These are phyloP conservation scores for Pimephales promelas DNA, from an alignment of 2,113 vertebrate species.

Conservation along the genomic window DNA sequence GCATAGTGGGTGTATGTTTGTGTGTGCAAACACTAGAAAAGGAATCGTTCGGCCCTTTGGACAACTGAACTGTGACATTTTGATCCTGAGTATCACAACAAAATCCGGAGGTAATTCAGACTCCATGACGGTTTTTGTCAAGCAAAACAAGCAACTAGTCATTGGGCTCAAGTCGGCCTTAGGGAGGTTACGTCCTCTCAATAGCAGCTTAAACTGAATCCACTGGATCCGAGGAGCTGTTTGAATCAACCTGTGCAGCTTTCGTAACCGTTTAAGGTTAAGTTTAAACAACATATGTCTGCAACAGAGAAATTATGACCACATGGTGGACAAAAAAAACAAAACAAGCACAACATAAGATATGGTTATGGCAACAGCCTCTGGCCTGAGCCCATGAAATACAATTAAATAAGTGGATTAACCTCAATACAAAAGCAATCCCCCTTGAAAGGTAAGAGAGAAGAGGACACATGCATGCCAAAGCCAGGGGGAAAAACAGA, in stretches of 20 bases:
- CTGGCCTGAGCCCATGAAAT: constrained; percentile 37
- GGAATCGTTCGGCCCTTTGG: background rate
- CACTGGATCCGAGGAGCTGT: background rate
- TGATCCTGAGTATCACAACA: background rate
- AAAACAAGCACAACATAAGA: constrained; percentile 41
- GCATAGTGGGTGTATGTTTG: background rate
- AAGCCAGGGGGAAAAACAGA: background rate
- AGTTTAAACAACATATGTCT: constrained; percentile 7
- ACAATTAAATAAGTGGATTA: constrained; percentile 63
- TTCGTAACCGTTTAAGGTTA: background rate
- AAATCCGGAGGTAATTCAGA: background rate
- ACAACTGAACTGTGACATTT: background rate
- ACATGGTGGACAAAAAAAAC: background rate
- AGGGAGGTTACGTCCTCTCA: constrained; percentile 29
- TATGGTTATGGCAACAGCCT: background rate
- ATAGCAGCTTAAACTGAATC: constrained; percentile 32
- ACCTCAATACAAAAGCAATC: constrained; percentile 54
- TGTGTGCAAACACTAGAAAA: background rate
- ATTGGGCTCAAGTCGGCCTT: constrained; percentile 26
- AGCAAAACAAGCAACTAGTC: constrained; percentile 14
- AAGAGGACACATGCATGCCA: constrained; percentile 11
- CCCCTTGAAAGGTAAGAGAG: constrained; percentile 36
- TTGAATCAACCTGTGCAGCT: background rate
- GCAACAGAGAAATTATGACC: constrained; percentile 24
- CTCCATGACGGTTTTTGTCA: background rate